Evolutionary conservation across 2,888 invertebrate species (phyloP), one percentile per base, ranked within the genome.

Genomic region (Cosmia trapezina): DNA sequence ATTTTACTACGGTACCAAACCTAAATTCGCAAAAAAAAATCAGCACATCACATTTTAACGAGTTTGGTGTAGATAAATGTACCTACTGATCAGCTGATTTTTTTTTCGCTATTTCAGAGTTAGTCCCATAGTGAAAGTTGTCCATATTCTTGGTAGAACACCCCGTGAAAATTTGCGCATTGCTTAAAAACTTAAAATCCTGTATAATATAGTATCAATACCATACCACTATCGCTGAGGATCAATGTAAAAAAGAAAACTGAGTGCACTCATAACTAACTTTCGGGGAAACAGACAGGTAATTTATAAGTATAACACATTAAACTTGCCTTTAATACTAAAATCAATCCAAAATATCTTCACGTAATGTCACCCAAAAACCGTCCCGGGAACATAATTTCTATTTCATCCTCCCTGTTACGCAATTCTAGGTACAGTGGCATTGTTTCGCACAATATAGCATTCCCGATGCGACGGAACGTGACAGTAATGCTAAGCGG

Each of bases 391-490:
- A 43, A 65, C 28, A 22, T 41, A 45, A 61, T 57, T 73, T 67
- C 28, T 54, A 83, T 83, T 49, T 53, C 57, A 67, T 56, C 54
- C n/a, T 8, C 9, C 22, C 49, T 49, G 70, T 75, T 83, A 79
- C 59, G 37, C 66, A 67, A 54, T 69, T 60, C 53, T 54, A 62
- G 53, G 59, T 62, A 70, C 73, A 62, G 53, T 63, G 17, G 69
- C 66, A 72, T 80, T 80, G 71, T 81, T 80, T 75, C 37, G 62
- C 71, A 64, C 84, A 81, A 81, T 79, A 78, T 71, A 77, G 63
- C 78, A 73, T 77, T 77, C 81, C 73, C 70, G 49, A 70, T 73
- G 72, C 78, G 71, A 75, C 68, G 65, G 72, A 19, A 76, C 86
- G 84, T 85, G 84, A 81, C 83, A 76, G 70, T 73, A 73, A 77